Percentiles rank a stretch among this genome's conserved stretches.
These are phyloP conservation scores for Monopis laevigella DNA, from an alignment of 2,888 invertebrate genomes.

Conservation along the genomic window DNA sequence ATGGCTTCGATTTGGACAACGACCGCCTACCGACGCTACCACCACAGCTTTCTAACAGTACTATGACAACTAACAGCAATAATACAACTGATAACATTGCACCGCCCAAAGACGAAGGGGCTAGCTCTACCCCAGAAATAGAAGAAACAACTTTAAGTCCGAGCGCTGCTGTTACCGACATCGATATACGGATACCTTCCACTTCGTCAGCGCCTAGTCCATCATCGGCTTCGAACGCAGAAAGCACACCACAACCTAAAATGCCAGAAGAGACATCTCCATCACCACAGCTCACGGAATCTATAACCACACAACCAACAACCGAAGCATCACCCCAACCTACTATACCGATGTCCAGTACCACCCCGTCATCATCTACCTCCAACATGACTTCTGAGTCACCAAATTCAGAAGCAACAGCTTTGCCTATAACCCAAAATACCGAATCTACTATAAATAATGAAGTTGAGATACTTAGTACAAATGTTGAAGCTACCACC, in stretches of 20 bases:
- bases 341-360: conserved; percentile 20
- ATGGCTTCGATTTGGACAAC: conserved; percentile 79
- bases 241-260: conserved; percentile 25
- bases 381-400: conserved; percentile 19
- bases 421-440: conserved; percentile 17
- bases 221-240: conserved; percentile 32
- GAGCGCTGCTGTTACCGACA: conserved; percentile 34
- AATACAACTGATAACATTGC: conserved; percentile 21
- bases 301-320: background rate
- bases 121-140: conserved; percentile 24
- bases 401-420: conserved; percentile 13
- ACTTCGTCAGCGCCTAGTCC: conserved; percentile 28
- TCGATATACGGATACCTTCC: conserved; percentile 29
- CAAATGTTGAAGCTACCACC: conserved; percentile 17
- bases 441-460: conserved; percentile 29
- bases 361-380: conserved; percentile 16
- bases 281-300: conserved; percentile 18
- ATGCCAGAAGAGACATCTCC: conserved; percentile 13
- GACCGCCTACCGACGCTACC: conserved; percentile 38
- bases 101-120: conserved; percentile 17
- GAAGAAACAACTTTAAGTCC: conserved; percentile 41
- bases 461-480: conserved; percentile 24
- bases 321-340: conserved; percentile 10
- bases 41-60: conserved; percentile 25
- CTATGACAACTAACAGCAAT: conserved; percentile 25